These are phyloP conservation scores for Cephus rjabovi DNA, from an alignment of 2,888 invertebrate genomes.

Conservation along the genomic window DNA sequence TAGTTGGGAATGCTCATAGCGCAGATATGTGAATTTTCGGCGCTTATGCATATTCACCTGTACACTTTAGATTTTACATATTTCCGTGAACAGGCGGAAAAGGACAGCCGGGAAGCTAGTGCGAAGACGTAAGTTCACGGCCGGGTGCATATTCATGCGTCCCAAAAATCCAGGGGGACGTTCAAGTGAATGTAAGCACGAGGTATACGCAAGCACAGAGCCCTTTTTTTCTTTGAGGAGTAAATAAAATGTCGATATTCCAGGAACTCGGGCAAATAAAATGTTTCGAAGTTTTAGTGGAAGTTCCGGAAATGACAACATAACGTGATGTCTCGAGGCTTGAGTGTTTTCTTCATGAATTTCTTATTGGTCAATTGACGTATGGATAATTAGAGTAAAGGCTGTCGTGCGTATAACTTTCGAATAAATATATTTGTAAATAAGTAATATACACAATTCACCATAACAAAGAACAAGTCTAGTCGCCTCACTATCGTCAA, in stretches of 20 bases:
- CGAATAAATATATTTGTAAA: neutral
- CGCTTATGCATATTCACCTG: slow-evolving; percentile 48
- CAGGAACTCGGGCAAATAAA: neutral
- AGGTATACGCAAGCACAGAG: neutral
- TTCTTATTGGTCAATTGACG: neutral
- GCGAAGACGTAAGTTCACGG: slow-evolving; percentile 13
- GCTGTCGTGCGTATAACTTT: no score
- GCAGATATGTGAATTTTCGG: neutral
- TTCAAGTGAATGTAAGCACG: neutral
- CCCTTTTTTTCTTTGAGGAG: neutral
- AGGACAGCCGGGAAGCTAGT: neutral
- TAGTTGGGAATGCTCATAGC: neutral
- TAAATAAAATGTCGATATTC: neutral
- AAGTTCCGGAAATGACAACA: neutral
- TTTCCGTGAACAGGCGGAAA: slow-evolving; percentile 19
- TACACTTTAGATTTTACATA: slow-evolving; percentile 39
- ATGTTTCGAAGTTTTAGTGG: neutral
- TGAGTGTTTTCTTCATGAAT: neutral
- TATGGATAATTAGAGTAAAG: neutral
- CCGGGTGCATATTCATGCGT: slow-evolving; percentile 38
- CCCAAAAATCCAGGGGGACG: slow-evolving; percentile 19
- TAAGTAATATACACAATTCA: neutral
- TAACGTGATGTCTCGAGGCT: neutral
- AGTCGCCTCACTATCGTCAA: neutral
- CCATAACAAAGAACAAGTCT: neutral